Base-by-base conservation (phyloP, 2,888 invertebrate genomes). In the Pandemis heparana region DNA sequence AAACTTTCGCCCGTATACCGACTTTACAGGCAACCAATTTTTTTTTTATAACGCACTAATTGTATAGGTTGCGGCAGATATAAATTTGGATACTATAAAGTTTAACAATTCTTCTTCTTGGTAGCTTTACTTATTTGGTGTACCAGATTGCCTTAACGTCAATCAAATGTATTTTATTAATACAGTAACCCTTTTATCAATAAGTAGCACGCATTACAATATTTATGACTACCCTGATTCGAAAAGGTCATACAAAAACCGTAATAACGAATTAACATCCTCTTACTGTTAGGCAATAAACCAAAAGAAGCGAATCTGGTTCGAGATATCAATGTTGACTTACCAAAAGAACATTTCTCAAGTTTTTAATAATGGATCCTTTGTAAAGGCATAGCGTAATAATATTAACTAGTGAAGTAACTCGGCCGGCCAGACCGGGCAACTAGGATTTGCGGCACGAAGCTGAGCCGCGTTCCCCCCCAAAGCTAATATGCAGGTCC, bases 281-380 rank as follows among this genome's bases (percentile, higher is more conserved):
- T 14, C 48, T 70, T 46, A 43, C 75, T 74, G 79, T 83, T 79
- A 67, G 48, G 81, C 79, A 86, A 86, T 78, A 75, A 82, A 80
- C 76, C 80, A 82, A 78, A 70, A 74, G 63, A 48, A 56, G 68
- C 61, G 46, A 59, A 53, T 51, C 56, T 67, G 66, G 66, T 46
- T 14, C 46, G 60, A 32, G 38, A 41, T 48, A 61, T 70, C 43
- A 60, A 51, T 70, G 70, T 78, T 75, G 75, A 78, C 79, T 77
- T 73, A 69, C 76, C 79, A 82, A 81, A 79, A 79, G 77, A 79
- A 32, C 53, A 76, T 84, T 84, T 76, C 78, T 73, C 75, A 81
- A 67, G 43, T 12, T 43, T 43, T 12, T 12, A 43, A 43, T 61
- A 74, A 74, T 63, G 53, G 70, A 46, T 65, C 72, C 62, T 73